A percentile compares a stretch with the other conserved stretches of the same genome.
Evolutionary conservation across 1,140 invertebrate species (phyloP).

Genomic region (Homalodisca vitripennis): DNA sequence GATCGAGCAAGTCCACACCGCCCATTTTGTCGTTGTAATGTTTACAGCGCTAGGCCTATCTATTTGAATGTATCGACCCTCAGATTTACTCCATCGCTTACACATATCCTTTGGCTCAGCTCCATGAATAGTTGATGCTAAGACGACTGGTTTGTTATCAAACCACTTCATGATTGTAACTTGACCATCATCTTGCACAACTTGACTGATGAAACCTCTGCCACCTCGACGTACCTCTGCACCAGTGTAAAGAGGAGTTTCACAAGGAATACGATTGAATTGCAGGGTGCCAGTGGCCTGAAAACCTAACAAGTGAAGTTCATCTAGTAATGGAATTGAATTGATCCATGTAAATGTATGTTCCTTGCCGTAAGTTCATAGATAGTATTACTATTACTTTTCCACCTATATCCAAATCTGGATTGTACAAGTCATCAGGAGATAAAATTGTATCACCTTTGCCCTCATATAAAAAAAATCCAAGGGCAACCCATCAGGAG

Average conservation of each 20-base stretch:
- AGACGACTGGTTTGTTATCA: slow-evolving; percentile 18
- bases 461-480: background rate
- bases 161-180: slow-evolving; percentile 16
- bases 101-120: background rate
- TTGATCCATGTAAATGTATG: slow-evolving; percentile 17
- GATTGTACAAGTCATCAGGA: too few relatives aligned
- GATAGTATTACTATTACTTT: background rate
- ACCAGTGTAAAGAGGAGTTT: slow-evolving; percentile 1
- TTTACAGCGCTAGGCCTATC: background rate
- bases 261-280: background rate
- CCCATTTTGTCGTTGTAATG: background rate
- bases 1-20: too few relatives aligned
- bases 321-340: background rate
- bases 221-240: background rate
- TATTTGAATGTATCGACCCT: too few relatives aligned
- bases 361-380: background rate
- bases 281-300: slow-evolving; percentile 16
- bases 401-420: background rate
- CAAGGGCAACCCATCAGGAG: too few relatives aligned
- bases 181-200: slow-evolving; percentile 9
- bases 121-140: slow-evolving; percentile 1
- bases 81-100: too few relatives aligned
- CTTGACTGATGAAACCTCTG: slow-evolving; percentile 2
- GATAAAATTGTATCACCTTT: background rate
- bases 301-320: background rate